These are phyloP conservation scores for Sylvia borin DNA, from an alignment of 2,797 vertebrate genomes.

Conservation along the genomic window DNA sequence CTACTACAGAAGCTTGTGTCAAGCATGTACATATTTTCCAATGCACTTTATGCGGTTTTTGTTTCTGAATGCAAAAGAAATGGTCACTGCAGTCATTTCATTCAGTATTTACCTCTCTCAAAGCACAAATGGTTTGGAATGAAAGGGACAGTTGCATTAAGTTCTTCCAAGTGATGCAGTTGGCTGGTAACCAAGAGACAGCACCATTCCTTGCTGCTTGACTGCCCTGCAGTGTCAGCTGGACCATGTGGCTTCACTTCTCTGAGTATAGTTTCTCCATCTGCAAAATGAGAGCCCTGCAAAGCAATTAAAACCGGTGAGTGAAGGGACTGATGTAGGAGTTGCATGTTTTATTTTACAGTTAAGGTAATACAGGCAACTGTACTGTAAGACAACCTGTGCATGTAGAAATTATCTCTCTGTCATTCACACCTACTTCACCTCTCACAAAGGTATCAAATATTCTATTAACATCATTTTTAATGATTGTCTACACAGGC, in stretches of 20 bases:
- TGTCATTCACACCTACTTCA: conserved; percentile 25
- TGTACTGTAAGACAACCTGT: background rate
- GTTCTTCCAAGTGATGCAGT: background rate
- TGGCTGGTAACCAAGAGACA: background rate
- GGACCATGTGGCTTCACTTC: background rate
- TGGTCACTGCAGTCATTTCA: background rate
- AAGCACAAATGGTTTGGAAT: background rate
- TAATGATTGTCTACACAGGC: background rate
- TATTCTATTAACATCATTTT: background rate
- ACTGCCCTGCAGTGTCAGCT: background rate
- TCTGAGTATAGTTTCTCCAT: background rate
- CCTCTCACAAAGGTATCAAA: background rate
- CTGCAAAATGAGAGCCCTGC: conserved; percentile 11
- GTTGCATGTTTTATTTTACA: background rate
- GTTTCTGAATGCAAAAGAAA: background rate
- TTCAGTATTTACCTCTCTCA: background rate
- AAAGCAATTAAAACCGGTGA: conserved; percentile 4
- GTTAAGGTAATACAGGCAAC: background rate
- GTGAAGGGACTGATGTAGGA: background rate
- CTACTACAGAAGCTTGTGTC: background rate
- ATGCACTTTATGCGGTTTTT: background rate
- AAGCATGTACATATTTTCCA: background rate
- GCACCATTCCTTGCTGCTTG: background rate
- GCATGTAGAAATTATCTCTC: background rate
- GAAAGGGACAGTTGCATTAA: background rate